Percentiles rank a stretch among this genome's conserved stretches.
Conservation (phyloP, 2,113 vertebrate genomes). For the Thunnus thynnus region DNA sequence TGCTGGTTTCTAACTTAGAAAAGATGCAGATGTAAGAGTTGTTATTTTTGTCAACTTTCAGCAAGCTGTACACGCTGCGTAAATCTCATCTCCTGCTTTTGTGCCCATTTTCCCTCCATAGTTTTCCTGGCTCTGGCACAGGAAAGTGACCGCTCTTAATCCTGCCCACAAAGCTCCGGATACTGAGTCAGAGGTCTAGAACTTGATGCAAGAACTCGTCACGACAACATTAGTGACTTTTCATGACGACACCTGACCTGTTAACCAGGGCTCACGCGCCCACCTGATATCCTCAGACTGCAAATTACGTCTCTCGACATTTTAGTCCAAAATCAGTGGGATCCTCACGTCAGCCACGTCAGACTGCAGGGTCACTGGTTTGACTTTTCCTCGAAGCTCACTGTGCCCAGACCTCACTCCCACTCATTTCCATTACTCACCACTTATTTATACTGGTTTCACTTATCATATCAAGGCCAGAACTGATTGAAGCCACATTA, state of each 20-base stretch:
- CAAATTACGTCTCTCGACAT: slow-evolving; percentile 8
- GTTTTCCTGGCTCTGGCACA: background rate
- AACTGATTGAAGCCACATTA: background rate
- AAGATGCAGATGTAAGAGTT: background rate
- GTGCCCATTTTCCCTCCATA: too few relatives aligned
- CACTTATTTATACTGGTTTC: slow-evolving; percentile 38
- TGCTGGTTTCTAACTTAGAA: too few relatives aligned
- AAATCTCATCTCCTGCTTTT: too few relatives aligned
- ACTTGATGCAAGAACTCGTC: background rate
- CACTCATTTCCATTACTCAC: slow-evolving; percentile 44
- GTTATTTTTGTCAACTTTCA: background rate
- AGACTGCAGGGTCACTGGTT: slow-evolving; percentile 17
- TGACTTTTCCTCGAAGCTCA: slow-evolving; percentile 32
- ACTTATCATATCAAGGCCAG: slow-evolving; percentile 23
- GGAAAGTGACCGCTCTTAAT: background rate
- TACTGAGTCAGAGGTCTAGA: background rate
- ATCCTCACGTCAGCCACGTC: slow-evolving; percentile 10
- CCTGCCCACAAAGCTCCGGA: background rate
- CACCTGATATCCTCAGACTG: background rate
- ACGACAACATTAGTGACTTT: slow-evolving; percentile 6
- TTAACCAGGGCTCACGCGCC: background rate
- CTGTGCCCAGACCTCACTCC: slow-evolving; percentile 21
- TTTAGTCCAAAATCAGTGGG: background rate
- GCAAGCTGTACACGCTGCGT: too few relatives aligned
- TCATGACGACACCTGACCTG: background rate